These are phyloP conservation scores for Hydraecia micacea DNA, from an alignment of 2,888 invertebrate genomes.

Conservation along the genomic window DNA sequence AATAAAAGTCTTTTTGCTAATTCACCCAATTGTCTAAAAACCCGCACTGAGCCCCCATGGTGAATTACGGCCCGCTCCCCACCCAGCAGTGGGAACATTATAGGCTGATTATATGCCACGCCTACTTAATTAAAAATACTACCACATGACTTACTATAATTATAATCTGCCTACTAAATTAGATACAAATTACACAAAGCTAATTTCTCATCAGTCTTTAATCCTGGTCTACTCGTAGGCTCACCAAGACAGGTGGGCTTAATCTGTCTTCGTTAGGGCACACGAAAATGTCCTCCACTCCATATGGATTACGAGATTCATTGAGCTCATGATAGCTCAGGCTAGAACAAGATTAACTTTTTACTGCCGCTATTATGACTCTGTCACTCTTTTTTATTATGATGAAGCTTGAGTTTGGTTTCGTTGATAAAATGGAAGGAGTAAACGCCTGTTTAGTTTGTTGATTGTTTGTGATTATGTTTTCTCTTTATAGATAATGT, in stretches of 20 bases:
- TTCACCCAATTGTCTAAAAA: neutral
- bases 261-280: conserved; percentile 86
- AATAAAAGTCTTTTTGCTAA: neutral
- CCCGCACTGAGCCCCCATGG: neutral
- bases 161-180: neutral
- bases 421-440: conserved; percentile 15
- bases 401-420: conserved; percentile 39
- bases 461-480: neutral
- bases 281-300: conserved; percentile 67
- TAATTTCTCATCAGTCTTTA: conserved; percentile 65
- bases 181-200: conserved; percentile 54
- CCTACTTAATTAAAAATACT: neutral
- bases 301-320: conserved; percentile 69
- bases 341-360: conserved; percentile 54
- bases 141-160: neutral
- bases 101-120: neutral
- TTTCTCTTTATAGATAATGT: neutral
- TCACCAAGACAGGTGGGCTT: conserved; percentile 70
- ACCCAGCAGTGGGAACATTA: neutral
- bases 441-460: neutral
- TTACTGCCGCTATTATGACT: conserved; percentile 44
- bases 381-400: conserved; percentile 50
- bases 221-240: conserved; percentile 57
- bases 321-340: conserved; percentile 48
- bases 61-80: neutral